Conservation (phyloP, 1,140 invertebrate genomes). For the Eriocheir sinensis region DNA sequence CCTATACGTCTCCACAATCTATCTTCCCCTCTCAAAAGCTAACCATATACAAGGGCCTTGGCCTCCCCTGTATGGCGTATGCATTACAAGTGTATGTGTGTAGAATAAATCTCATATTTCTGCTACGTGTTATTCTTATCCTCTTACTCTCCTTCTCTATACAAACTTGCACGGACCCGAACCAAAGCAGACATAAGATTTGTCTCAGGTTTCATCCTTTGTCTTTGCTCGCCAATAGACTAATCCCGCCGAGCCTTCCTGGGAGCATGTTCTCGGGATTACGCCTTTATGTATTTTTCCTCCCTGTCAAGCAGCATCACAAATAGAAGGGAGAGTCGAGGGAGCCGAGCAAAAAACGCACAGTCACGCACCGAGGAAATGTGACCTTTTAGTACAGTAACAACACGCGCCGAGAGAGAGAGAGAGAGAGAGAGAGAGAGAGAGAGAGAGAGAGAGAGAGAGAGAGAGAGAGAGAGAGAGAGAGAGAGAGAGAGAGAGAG, state of each 20-base stretch:
- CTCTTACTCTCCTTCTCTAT: background rate
- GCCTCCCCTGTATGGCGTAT: too few relatives aligned
- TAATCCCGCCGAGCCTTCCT: background rate
- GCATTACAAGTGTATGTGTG: too few relatives aligned
- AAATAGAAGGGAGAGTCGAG: background rate
- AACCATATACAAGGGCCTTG: too few relatives aligned
- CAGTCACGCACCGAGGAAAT: background rate
- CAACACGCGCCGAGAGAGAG: background rate
- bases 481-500: background rate
- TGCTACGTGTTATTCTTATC: background rate
- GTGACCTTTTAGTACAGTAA: background rate
- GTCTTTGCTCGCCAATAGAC: background rate
- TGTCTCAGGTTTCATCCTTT: background rate
- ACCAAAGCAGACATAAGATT: background rate
- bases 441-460: too few relatives aligned
- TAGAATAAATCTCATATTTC: too few relatives aligned
- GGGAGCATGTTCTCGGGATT: background rate
- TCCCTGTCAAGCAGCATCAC: background rate
- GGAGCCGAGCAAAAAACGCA: background rate
- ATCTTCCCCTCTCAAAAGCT: too few relatives aligned
- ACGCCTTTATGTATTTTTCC: background rate
- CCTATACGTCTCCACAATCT: too few relatives aligned
- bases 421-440: too few relatives aligned
- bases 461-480: too few relatives aligned
- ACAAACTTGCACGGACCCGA: too few relatives aligned